Conservation (phyloP, 2,888 invertebrate genomes). For the Elaeidobius kamerunicus region DNA sequence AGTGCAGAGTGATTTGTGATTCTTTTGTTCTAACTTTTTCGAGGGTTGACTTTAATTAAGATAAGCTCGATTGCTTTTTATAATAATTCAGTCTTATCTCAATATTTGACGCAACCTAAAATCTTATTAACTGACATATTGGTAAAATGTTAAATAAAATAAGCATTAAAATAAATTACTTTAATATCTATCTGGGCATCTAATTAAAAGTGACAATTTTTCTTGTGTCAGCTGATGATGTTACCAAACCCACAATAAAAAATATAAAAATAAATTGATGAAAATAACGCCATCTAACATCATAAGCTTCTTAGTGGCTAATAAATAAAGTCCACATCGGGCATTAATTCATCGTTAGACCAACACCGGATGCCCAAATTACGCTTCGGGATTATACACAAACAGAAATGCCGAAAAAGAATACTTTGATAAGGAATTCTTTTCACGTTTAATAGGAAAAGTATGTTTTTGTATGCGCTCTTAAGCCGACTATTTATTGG, state of each 20-base stretch:
- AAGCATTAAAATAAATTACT: too few species aligned
- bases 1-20: too few species aligned
- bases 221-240: too few species aligned
- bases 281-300: constrained; percentile 21
- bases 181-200: too few species aligned
- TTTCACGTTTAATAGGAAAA: constrained; percentile 26
- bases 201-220: too few species aligned
- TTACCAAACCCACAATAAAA: not conserved
- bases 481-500: constrained; percentile 25
- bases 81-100: too few species aligned
- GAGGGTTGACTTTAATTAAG: too few species aligned
- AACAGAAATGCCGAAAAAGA: constrained; percentile 22
- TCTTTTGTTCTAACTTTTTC: too few species aligned
- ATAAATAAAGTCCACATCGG: constrained; percentile 23
- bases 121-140: too few species aligned
- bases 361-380: constrained; percentile 27
- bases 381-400: constrained; percentile 22
- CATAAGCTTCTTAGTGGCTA: constrained; percentile 27
- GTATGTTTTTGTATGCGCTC: constrained; percentile 16
- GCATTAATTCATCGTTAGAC: constrained; percentile 28
- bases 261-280: constrained; percentile 23
- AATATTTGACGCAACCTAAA: too few species aligned
- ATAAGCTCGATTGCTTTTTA: too few species aligned
- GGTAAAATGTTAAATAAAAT: too few species aligned
- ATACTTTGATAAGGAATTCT: constrained; percentile 23